Base-by-base conservation (phyloP, 2,888 invertebrate genomes). In the Ommatoiulus sabulosus region DNA sequence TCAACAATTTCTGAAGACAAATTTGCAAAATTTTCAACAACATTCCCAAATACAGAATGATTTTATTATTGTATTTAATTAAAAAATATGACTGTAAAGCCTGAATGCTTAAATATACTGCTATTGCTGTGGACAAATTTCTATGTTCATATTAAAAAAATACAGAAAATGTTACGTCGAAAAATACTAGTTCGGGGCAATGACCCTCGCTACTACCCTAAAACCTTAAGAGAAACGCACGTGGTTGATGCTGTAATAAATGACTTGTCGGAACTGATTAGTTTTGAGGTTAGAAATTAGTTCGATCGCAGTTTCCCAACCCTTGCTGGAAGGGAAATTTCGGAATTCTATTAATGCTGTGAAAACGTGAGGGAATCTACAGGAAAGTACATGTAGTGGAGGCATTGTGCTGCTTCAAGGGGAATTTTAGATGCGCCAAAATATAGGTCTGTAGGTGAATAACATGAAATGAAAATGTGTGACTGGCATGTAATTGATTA, bases 391-490 rank as follows among this genome's bases (percentile, higher is more conserved):
- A 46, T 46, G 5, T 63, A 63, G 20, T 7, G 6, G 20, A 63
- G 20, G 63, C 63, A 20, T 63, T 72, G 10, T 72, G 12, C 72
- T 7, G 12, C 72, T 20, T 24, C 72, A 3, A 72, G 72, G 52
- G 52, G 72, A 72, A 72, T 72, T 72, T 24, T 72, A 72, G 72
- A 72, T 10, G 24, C 8, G 10, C 72, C 17, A 63, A 52, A 63
- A 72, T 72, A 10, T 72, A 72, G 72, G 72, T 72, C 20, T 72
- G 72, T 72, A 72, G 72, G 72, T 72, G 72, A 24, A 72, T 72
- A 24, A 24, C 72, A 72, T 8, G 2, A 24, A 72, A n/a, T 24
- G 72, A 63, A 63, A 63, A 63, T 24, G 24, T 72, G 3, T 8
- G 12, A 24, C 7, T 7, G 3, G 17, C n/a, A 63, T 17, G 17